These are phyloP conservation scores for Promerops cafer DNA, from an alignment of 2,113 vertebrate genomes.

Conservation along the genomic window DNA sequence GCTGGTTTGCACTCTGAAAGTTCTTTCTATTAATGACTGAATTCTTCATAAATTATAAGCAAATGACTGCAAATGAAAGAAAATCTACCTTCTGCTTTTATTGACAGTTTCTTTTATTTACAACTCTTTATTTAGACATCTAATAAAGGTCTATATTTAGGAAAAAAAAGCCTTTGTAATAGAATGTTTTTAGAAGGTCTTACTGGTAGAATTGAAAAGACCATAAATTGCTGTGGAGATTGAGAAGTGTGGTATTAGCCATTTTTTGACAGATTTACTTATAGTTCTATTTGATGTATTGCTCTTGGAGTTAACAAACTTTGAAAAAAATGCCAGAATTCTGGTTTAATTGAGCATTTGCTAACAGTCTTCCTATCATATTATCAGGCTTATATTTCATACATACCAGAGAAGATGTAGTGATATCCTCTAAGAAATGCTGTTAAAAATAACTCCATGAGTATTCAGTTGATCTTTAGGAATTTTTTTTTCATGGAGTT, in stretches of 20 bases:
- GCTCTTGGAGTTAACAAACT: background rate
- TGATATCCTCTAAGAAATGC: background rate
- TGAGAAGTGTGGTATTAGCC: background rate
- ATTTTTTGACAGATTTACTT: background rate
- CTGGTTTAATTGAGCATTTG: background rate
- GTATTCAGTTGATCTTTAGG: background rate
- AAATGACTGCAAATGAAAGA: background rate
- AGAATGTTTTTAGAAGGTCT: background rate
- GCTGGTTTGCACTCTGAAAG: background rate
- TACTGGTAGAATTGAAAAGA: background rate
- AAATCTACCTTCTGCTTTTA: background rate
- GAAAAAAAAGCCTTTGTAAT: background rate
- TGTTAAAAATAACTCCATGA: background rate
- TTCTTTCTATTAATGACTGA: background rate
- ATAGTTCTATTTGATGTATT: background rate
- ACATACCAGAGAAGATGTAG: fast-evolving
- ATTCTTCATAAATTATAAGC: background rate
- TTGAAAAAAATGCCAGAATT: background rate
- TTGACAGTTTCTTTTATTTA: background rate
- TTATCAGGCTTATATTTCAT: background rate
- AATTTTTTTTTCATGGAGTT: background rate
- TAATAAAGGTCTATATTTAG: background rate
- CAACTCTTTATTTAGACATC: background rate
- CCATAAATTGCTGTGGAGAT: background rate
- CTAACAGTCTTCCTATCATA: background rate